Base-by-base conservation (phyloP, 2,797 vertebrate species). In the Tinamus major region DNA sequence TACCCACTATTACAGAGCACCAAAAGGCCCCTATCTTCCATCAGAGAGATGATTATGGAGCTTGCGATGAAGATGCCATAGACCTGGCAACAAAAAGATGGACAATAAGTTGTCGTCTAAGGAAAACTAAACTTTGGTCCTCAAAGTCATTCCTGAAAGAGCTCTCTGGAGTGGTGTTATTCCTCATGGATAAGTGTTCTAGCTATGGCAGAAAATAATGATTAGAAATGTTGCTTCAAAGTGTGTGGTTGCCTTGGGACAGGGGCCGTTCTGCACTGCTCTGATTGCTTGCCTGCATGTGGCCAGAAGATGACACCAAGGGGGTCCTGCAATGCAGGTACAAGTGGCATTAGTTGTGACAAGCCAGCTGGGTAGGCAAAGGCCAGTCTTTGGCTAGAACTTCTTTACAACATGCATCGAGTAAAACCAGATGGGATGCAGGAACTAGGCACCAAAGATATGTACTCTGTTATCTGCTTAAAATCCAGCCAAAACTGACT, bases 31-130 rank as follows among this genome's bases (percentile, higher is more conserved):
- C 82, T 95, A 70, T 92, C 91, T 98, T 90, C 90, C 93, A 92
- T 86, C 91, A 64, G 75, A 75, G 72, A 85, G 91, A 76, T 87
- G 84, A 79, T 61, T 77, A 55, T 33, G 82, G 88, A 70, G 37
- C 48, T 39, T 42, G 78, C 93, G 79, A 85, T 55, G 87, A 97
- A 90, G 84, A 46, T 10, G 55, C 62, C 80, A 87, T 84, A 92
- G 92, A 88, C 89, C 96, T 96, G 95, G 86, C 85, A 89, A 49
- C 0, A 48, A 80, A 79, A 44, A 95, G 95, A 95, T 87, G 95
- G 85, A 79, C 93, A 93, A 95, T 95, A 94, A 92, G 96, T 79
- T 68, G 29, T 80, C 55, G 84, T 92, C 53, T 78, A 46, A 75
- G 71, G 70, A 75, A 91, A 81, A 51, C 74, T 71, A 31, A n/a